Conservation (phyloP, 2,113 vertebrate genomes). For the Erythrocebus patas region DNA sequence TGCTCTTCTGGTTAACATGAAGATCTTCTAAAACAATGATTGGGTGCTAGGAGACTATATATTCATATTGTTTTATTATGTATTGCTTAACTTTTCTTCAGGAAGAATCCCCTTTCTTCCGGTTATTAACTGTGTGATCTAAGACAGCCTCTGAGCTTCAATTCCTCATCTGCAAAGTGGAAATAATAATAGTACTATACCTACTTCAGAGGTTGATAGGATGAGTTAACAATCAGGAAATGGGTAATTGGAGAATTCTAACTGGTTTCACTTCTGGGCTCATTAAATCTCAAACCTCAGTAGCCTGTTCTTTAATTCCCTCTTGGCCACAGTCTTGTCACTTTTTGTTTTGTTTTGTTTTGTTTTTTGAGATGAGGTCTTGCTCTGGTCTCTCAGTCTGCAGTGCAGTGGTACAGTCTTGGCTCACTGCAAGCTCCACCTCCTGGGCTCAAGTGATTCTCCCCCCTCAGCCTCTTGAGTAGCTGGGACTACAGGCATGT, state of each 20-base stretch:
- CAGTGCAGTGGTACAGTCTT: too few relatives aligned
- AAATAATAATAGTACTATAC: not conserved
- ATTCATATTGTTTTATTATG: not conserved
- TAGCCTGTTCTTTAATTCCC: not conserved
- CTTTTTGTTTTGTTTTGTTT: too few relatives aligned
- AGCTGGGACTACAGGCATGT: too few relatives aligned
- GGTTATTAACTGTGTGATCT: slow-evolving; percentile 12
- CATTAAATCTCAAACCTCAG: not conserved
- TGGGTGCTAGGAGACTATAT: not conserved
- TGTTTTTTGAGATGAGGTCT: too few relatives aligned
- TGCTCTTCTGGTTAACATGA: not conserved
- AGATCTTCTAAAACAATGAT: not conserved
- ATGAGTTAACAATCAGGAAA: not conserved
- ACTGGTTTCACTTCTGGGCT: not conserved
- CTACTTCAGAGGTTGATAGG: not conserved
- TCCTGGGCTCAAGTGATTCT: too few relatives aligned
- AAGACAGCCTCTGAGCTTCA: not conserved
- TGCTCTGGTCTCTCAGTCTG: too few relatives aligned
- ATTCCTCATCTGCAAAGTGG: slow-evolving; percentile 19
- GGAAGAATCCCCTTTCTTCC: not conserved
- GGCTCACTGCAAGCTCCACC: too few relatives aligned
- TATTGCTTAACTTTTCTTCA: slow-evolving; percentile 22
- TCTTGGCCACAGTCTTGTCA: not conserved
- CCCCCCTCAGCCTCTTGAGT: too few relatives aligned
- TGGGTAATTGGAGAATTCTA: not conserved